Evolutionary conservation across 2,797 vertebrate genomes (phyloP).

Genomic region (Helostoma temminkii): DNA sequence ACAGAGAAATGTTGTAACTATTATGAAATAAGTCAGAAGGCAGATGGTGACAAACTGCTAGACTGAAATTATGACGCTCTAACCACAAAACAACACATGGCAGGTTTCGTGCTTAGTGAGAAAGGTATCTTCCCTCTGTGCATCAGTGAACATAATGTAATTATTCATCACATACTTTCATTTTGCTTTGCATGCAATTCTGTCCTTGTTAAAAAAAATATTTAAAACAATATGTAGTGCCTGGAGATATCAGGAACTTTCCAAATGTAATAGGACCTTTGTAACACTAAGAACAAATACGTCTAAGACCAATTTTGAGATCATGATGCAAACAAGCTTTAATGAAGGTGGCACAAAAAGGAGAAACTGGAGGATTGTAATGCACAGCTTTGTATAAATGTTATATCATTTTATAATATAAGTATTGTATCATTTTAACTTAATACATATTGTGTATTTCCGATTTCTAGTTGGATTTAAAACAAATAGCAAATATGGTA

Average conservation of each 20-base stretch:
- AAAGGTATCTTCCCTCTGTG: background rate
- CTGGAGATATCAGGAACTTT: no score
- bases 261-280: no score
- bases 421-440: no score
- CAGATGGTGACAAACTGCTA: background rate
- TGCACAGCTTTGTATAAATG: background rate
- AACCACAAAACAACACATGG: background rate
- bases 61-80: background rate
- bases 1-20: no score
- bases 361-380: background rate
- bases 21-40: background rate
- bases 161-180: background rate
- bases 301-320: background rate
- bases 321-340: background rate
- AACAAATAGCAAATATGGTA: background rate
- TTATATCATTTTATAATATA: background rate
- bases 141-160: no score
- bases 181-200: background rate
- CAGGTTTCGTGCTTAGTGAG: background rate
- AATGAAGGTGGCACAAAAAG: no score
- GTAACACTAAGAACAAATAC: no score
- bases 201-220: no score
- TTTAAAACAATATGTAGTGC: no score
- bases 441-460: no score
- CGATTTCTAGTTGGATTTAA: background rate